phyloP scores from a whole-genome alignment of 2,888 invertebrate genomes.

The Phyllotreta cruciferae region DNA sequence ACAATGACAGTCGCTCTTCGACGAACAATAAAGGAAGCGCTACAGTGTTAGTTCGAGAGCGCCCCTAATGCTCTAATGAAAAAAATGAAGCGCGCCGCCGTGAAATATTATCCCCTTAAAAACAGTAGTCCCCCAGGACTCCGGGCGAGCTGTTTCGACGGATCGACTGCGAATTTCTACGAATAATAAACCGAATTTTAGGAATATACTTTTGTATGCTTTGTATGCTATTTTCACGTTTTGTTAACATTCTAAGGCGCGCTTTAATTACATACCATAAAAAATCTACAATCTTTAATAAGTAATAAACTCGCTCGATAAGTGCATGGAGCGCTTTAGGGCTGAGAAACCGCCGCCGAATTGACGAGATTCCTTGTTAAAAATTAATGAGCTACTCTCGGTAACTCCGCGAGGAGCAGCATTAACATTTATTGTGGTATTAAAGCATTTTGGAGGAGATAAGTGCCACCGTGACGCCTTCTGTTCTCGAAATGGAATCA shows the following conservation, averaged over 20 bases:
- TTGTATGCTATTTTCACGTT: neutral
- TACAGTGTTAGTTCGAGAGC: constrained; percentile 19
- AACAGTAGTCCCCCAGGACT: neutral
- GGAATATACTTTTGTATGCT: neutral
- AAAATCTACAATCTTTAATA: neutral
- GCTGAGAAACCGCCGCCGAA: constrained; percentile 19
- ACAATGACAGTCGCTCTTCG: constrained; percentile 35
- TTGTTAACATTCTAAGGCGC: too few relatives aligned
- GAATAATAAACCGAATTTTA: too few relatives aligned
- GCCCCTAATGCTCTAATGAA: constrained; percentile 27
- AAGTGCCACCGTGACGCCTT: constrained; percentile 6
- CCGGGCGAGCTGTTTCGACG: too few relatives aligned
- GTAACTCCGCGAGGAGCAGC: constrained; percentile 21
- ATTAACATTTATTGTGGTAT: constrained; percentile 32
- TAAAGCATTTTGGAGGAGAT: constrained; percentile 30
- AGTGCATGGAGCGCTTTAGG: constrained; percentile 14
- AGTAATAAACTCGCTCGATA: too few relatives aligned
- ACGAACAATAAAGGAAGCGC: constrained; percentile 26
- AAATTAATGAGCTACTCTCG: constrained; percentile 29
- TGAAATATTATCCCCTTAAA: constrained; percentile 24
- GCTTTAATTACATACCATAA: too few relatives aligned
- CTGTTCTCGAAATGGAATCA: constrained; percentile 23
- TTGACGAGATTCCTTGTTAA: constrained; percentile 28
- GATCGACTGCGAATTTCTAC: too few relatives aligned
- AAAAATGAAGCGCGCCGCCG: constrained; percentile 23